These are phyloP conservation scores for Megalurothrips usitatus DNA, from an alignment of 2,888 invertebrate genomes.

Conservation along the genomic window DNA sequence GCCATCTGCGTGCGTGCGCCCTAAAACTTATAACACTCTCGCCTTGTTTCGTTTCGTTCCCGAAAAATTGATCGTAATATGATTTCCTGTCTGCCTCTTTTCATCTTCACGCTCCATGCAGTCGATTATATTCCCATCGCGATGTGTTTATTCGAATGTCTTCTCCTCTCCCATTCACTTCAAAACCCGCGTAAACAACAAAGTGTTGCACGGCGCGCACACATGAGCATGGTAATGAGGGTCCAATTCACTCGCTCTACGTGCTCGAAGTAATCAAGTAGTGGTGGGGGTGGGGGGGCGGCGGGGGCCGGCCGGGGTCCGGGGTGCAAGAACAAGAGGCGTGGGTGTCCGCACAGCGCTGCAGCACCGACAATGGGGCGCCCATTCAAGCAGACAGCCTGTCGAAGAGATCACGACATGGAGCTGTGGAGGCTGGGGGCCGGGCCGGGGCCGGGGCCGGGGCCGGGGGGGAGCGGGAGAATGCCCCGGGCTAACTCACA, in stretches of 20 bases:
- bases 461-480: not conserved
- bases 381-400: constrained; percentile 19
- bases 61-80: not conserved
- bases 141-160: not conserved
- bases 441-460: not conserved
- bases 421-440: not conserved
- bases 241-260: not conserved
- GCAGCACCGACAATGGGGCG: not conserved
- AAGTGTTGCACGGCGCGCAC: not conserved
- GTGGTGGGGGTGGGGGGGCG: not conserved
- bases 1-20: not conserved
- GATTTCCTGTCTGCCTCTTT: too few relatives aligned
- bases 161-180: not conserved
- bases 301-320: not conserved
- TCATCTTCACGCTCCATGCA: too few relatives aligned
- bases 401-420: not conserved
- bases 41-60: too few relatives aligned
- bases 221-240: not conserved
- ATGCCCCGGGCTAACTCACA: constrained; percentile 1
- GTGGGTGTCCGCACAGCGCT: constrained; percentile 10
- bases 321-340: constrained; percentile 4
- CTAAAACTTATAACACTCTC: not conserved
- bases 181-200: too few relatives aligned
- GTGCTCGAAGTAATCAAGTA: not conserved
- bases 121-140: too few relatives aligned